Evolutionary conservation across 2,888 invertebrate genomes (phyloP), one percentile per base, ranked within the genome.

Genomic region (Allophyes oxyacanthae): DNA sequence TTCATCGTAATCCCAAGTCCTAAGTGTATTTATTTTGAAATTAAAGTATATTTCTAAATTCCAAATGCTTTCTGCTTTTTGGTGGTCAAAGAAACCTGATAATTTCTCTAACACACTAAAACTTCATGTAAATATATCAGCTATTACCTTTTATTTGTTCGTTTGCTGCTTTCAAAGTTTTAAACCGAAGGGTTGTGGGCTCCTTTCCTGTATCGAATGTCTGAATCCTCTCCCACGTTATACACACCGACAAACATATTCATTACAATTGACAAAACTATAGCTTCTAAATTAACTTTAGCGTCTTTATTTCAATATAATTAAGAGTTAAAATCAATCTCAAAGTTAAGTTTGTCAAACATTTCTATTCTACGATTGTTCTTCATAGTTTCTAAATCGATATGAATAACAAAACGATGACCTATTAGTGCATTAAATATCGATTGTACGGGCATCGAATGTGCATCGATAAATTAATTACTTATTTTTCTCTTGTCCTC

Each of bases 191-290:
- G 85, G 81, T 82, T 81, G 74, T 77, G 73, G 81, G 78, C 79
- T 80, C 83, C 59, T 61, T 79, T 87, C 82, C 84, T 79, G 83
- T 90, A 88, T 90, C 88, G 72, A 76, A 81, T 89, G 73, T 83
- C 89, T 61, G 59, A 75, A 66, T 70, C 72, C 72, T 81, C 84
- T 88, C 88, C 83, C 87, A 87, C 86, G 60, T 70, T 68, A 51
- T 62, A 52, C 15, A 55, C 51, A 51, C 50, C 50, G 64, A 58
- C 66, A 66, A 58, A 55, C 44, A 54, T 61, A 72, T 68, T 53
- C 7, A 55, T 62, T 66, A 54, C 70, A 48, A 30, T 41, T 44
- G 36, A 33, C 26, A 34, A 42, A 44, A 26, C 7, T n/a, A 15
- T 33, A 42, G 10, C 13, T 37, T 46, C 13, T 8, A 46, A 44